Base-by-base conservation (phyloP, 2,113 vertebrate species). In the Beaufortia kweichowensis region DNA sequence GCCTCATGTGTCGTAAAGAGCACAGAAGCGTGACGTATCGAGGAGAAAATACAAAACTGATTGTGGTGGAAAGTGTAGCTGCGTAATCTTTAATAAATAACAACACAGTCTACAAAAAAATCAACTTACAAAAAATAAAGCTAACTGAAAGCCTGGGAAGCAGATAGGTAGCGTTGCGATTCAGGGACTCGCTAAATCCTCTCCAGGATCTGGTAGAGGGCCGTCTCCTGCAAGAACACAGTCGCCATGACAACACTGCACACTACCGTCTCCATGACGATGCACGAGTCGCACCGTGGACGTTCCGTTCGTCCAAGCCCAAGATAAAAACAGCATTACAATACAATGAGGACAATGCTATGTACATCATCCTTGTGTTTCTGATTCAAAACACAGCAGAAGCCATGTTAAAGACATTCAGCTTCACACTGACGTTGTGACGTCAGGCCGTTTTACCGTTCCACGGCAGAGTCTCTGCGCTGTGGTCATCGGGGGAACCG, bases 11-110 rank as follows among this genome's bases (percentile, higher is more conserved):
- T 70, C 31, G 43, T 56, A 50, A 31, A 29, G 23, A 71, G 61
- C 29, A 12, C 31, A 15, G 24, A 7, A 33, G 53, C 39, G 57
- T 60, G 19, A 53, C n/a, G 48, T 35, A 69, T 69, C 3, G 3
- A 63, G 23, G 64, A 29, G 3, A 57, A 67, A 66, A 56, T 70
- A 46, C 21, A 9, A 66, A 66, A 68, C 55, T 12, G 63, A 76
- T 33, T 56, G 41, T 70, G 75, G 60, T 56, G 74, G 57, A 81
- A 84, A 82, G 80, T 70, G 82, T 67, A 85, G 73, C 79, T 60
- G 80, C 67, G 53, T 65, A 66, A 64, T 78, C 62, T 86, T 86
- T 84, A 86, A 86, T 86, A 86, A 86, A 86, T 86, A 85, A 83
- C 66, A 65, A 75, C 84, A 83, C 76, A 82, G 29, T 82, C 81